These are phyloP conservation scores for Carposina sasakii DNA, from an alignment of 1,140 invertebrate species.

Conservation along the genomic window DNA sequence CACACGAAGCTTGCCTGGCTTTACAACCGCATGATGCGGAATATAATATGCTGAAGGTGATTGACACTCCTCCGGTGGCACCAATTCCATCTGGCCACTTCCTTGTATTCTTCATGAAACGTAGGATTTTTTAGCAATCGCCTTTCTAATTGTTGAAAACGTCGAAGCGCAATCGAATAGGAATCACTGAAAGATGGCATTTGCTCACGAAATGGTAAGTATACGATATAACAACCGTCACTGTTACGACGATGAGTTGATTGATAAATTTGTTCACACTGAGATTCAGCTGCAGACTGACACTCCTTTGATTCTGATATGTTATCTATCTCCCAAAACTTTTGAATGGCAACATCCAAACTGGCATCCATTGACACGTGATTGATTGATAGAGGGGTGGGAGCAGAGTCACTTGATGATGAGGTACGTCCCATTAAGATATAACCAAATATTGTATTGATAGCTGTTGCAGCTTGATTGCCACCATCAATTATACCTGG, in stretches of 20 bases:
- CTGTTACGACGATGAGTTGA: not conserved
- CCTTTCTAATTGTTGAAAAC: not conserved
- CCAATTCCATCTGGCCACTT: not conserved
- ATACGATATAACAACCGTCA: not conserved
- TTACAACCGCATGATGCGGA: slow-evolving; percentile 52
- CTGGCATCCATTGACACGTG: not conserved
- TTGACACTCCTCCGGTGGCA: not conserved
- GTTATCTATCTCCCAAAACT: not conserved
- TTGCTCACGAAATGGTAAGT: not conserved
- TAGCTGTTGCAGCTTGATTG: not conserved
- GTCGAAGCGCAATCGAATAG: not conserved
- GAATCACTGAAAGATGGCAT: not conserved
- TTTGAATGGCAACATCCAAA: not conserved
- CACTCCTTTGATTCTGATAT: not conserved
- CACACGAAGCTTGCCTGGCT: slow-evolving; percentile 28
- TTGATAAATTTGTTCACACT: not conserved
- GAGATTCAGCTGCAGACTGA: not conserved
- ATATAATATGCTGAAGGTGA: slow-evolving; percentile 31
- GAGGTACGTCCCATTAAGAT: not conserved
- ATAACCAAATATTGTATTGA: not conserved
- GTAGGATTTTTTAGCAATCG: not conserved
- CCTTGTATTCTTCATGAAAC: not conserved
- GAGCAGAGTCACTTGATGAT: not conserved
- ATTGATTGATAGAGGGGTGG: not conserved
- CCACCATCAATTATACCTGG: not conserved